These are phyloP conservation scores for Platalea minor DNA, from an alignment of 2,797 vertebrate species.

Conservation along the genomic window DNA sequence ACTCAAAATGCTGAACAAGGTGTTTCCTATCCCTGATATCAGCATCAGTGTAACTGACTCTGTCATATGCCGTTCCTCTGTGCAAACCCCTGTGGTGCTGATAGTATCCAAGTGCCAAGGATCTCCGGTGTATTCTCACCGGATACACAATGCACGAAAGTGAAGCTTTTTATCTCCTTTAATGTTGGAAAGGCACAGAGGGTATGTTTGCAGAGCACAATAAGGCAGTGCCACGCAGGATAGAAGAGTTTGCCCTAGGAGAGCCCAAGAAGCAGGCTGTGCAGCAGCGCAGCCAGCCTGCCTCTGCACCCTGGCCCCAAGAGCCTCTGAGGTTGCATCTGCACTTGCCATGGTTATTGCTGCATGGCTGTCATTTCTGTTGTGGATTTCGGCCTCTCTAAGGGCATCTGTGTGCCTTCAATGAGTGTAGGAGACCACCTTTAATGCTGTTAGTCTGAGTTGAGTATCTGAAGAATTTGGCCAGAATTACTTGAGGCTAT, in stretches of 20 bases:
- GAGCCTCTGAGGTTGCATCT: background rate
- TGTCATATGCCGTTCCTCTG: background rate
- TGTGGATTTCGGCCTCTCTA: background rate
- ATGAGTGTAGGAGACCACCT: background rate
- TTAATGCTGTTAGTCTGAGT: background rate
- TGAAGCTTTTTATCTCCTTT: background rate
- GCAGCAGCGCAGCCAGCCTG: background rate
- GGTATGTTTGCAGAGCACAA: background rate
- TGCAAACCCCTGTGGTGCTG: accelerated
- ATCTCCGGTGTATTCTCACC: background rate
- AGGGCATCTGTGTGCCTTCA: background rate
- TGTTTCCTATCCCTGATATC: background rate
- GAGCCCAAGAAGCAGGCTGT: background rate
- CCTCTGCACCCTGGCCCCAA: background rate
- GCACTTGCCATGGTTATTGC: accelerated
- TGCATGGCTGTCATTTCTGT: background rate
- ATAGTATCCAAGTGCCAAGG: background rate
- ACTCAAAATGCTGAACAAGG: background rate
- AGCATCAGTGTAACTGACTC: background rate
- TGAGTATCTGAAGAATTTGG: background rate
- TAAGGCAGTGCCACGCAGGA: accelerated
- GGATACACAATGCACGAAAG: background rate
- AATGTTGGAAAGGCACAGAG: background rate
- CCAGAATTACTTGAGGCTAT: background rate
- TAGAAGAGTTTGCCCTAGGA: background rate